Base-by-base conservation (phyloP, 2,888 invertebrate species). In the Tenthredo scrophulariae region DNA sequence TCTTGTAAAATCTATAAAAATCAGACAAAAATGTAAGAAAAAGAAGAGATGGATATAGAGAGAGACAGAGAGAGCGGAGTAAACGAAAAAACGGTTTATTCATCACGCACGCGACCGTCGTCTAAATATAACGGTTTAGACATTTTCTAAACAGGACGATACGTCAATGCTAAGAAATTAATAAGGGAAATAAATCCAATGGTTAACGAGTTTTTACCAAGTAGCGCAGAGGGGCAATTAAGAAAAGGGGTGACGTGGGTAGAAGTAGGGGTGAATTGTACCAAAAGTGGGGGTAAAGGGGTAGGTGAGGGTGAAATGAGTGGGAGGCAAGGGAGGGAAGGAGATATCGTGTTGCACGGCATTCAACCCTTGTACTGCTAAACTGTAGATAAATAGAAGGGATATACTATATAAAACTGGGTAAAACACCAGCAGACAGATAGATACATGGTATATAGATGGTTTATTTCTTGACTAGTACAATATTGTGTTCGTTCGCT, bases 191-290 rank as follows among this genome's bases (percentile, higher is more conserved):
- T 91, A 92, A 92, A 92, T 92, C 91, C 89, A 89, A 88, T 89
- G 90, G 89, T 89, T 92, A 92, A 92, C 91, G 92, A 92, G 92
- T 92, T 93, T 93, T 93, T 67, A 92, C 90, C 88, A 88, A 87
- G 90, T 87, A 86, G 86, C 46, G 67, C 65, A 46, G 87, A 86
- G 74, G 88, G 89, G 89, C 90, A 91, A 91, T 91, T 92, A 91
- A 92, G 91, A 91, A 89, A 88, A 87, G 87, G 87, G 87, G 88
- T 72, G 84, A 62, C 40, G 70, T 18, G 67, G 62, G 58, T 67
- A 62, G 86, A 87, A 86, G 87, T 88, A 87, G 86, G 85, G 80
- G 87, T 86, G 83, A 84, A 85, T 86, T 85, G 82, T 84, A 40
- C 10, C 54, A 9, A 80, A 67, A 75, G 75, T 62, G 26, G 84